phyloP scores from a whole-genome alignment of 2,113 vertebrate species.

The Tupaia tana region DNA sequence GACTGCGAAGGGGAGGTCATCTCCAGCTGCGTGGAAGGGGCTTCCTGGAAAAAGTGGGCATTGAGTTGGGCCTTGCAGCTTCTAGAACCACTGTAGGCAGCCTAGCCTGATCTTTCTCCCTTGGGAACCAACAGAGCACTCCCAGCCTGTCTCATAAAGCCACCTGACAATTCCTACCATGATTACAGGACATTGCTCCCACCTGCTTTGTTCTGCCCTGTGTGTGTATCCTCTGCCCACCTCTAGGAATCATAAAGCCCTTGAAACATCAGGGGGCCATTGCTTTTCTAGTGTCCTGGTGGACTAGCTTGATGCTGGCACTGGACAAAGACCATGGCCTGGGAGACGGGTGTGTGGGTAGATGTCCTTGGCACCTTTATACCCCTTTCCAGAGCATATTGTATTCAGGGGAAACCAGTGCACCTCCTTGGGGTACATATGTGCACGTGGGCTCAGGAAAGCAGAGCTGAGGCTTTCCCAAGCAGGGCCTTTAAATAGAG shows the following conservation, averaged over 20 bases:
- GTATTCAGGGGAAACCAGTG: conserved; percentile 48
- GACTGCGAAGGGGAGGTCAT: too few relatives aligned
- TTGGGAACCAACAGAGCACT: not conserved
- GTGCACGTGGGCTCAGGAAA: conserved; percentile 60
- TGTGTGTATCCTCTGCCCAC: not conserved
- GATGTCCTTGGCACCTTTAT: fast-evolving
- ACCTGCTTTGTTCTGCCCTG: not conserved
- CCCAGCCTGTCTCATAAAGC: not conserved
- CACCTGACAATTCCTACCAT: not conserved
- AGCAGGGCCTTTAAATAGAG: conserved; percentile 77
- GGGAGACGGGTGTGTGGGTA: not conserved
- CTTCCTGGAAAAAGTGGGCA: not conserved
- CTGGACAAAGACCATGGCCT: not conserved
- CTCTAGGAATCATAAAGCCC: not conserved
- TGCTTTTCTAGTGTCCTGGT: not conserved
- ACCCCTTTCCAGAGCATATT: not conserved
- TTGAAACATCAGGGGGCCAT: not conserved
- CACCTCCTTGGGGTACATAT: not conserved
- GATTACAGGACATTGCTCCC: too few relatives aligned
- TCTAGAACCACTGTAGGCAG: not conserved
- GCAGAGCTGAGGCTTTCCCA: conserved; percentile 36
- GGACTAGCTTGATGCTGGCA: not conserved
- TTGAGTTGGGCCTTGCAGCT: not conserved
- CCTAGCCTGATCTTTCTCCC: not conserved
- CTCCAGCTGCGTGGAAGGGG: not conserved